These are phyloP conservation scores for Eucidaris tribuloides DNA, from an alignment of 35 echinoderm and acorn worm species.

Conservation along the genomic window DNA sequence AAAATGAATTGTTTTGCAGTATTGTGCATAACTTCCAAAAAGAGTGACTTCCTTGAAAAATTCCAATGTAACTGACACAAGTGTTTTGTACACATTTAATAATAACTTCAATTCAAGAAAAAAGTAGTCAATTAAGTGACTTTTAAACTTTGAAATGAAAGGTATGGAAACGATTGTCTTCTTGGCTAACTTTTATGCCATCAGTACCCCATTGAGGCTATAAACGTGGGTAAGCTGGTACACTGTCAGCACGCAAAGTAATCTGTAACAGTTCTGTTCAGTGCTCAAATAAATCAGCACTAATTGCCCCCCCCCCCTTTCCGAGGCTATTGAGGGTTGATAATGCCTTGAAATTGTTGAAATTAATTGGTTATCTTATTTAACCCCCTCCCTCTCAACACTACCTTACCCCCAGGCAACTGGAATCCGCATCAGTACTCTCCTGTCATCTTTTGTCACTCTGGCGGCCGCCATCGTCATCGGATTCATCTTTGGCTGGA, in stretches of 20 bases:
- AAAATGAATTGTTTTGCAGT: neutral
- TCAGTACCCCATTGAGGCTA: no score
- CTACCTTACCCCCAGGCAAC: slow-evolving; percentile 29
- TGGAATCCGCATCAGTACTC: slow-evolving; percentile 62
- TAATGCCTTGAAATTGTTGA: neutral
- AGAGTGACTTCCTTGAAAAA: neutral
- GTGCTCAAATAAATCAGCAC: neutral
- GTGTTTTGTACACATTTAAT: no score
- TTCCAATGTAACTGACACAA: no score
- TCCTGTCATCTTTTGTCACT: slow-evolving; percentile 60
- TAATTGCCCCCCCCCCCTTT: neutral
- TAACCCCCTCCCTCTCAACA: neutral
- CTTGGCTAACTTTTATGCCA: no score
- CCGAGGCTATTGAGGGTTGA: neutral
- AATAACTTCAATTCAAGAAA: no score
- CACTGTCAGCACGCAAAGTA: neutral
- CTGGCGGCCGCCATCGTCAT: slow-evolving; percentile 78
- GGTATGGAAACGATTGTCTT: no score
- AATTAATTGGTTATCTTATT: neutral
- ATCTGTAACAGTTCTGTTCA: neutral
- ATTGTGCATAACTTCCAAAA: neutral
- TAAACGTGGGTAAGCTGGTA: no score
- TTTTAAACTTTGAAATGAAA: no score
- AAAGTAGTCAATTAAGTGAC: no score
- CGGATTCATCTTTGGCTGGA: slow-evolving; percentile 81